Evolutionary conservation across 1,140 invertebrate species (phyloP).

Genomic region (Scylla paramamosain): DNA sequence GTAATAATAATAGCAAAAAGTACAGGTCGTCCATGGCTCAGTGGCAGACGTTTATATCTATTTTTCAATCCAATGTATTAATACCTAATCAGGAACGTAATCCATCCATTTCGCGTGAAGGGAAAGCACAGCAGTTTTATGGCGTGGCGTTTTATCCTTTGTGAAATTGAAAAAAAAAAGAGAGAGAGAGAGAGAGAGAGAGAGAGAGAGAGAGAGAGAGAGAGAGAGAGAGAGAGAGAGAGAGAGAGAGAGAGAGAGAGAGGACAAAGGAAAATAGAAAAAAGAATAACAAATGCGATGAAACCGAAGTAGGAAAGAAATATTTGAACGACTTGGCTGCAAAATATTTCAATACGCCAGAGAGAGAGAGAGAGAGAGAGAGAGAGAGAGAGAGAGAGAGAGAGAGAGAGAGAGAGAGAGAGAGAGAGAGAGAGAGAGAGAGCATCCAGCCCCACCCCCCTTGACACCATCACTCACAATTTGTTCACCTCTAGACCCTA

Average conservation of each 20-base stretch:
- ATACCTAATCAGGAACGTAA: not conserved
- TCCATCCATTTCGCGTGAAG: not conserved
- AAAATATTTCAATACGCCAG: not conserved
- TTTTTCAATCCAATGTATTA: not conserved
- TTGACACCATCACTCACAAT: not conserved
- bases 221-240: too few species aligned
- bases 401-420: conserved; percentile 56
- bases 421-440: conserved; percentile 51
- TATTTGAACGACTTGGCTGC: too few species aligned
- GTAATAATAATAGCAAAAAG: too few species aligned
- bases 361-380: conserved; percentile 50
- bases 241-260: conserved; percentile 15
- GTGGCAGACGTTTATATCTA: too few species aligned
- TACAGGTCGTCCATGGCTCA: too few species aligned
- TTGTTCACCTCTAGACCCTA: conserved; percentile 9
- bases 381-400: conserved; percentile 39
- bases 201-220: too few species aligned
- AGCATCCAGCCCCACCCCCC: not conserved
- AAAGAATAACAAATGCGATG: too few species aligned
- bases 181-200: too few species aligned
- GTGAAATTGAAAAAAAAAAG: not conserved
- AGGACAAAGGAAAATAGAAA: not conserved
- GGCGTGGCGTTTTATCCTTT: not conserved
- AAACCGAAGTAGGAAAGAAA: too few species aligned
- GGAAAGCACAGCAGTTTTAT: not conserved